These are phyloP conservation scores for Oreochromis aureus DNA, from an alignment of 2,113 vertebrate genomes.

Conservation along the genomic window DNA sequence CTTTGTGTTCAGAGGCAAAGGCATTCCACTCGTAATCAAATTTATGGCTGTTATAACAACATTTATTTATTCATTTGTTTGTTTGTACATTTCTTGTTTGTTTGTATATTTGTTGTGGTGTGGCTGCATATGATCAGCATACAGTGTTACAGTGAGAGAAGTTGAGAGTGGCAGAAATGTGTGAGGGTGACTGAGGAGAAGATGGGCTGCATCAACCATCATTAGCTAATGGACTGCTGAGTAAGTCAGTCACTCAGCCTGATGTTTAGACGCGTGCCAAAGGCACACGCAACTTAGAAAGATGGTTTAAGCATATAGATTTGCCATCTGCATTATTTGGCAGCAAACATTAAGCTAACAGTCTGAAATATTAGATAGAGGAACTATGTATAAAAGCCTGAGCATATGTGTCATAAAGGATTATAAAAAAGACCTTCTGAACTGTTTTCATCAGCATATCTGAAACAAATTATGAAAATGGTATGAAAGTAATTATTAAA, in stretches of 20 bases:
- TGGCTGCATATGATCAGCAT: conserved; percentile 11
- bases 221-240: conserved; percentile 72
- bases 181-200: neutral
- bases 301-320: conserved; percentile 20
- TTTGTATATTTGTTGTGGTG: neutral
- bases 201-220: conserved; percentile 29
- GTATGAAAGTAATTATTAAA: neutral
- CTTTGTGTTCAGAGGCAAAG: conserved; percentile 1
- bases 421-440: neutral
- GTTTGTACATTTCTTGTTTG: neutral
- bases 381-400: neutral
- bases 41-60: neutral
- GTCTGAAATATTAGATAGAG: neutral
- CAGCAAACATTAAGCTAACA: neutral
- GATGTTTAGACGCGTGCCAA: conserved; percentile 37
- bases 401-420: neutral
- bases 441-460: neutral
- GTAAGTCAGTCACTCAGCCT: conserved; percentile 37
- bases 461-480: neutral
- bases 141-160: neutral
- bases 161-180: neutral
- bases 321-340: neutral
- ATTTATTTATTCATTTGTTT: neutral
- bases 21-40: neutral
- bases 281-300: conserved; percentile 5